A percentile compares a stretch with the other conserved stretches of the same genome.
phyloP scores from a whole-genome alignment of 2,888 invertebrate genomes.

The Bimastos eiseni region DNA sequence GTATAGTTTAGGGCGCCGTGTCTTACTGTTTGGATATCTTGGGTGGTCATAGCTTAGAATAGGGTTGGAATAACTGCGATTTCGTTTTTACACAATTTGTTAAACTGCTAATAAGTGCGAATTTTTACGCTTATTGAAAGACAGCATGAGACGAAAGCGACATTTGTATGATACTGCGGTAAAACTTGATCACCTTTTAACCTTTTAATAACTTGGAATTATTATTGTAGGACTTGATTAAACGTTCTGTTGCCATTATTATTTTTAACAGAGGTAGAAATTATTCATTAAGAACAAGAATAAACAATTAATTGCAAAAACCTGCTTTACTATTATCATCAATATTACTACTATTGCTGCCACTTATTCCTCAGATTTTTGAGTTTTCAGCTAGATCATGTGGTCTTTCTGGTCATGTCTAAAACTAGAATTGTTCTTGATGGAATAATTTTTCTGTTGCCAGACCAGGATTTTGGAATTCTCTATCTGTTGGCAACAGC shows the following conservation, averaged over 20 bases:
- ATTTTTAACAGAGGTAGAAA: background rate
- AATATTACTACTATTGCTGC: background rate
- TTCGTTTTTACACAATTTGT: background rate
- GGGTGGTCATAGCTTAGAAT: background rate
- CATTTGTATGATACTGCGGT: slow-evolving; percentile 10
- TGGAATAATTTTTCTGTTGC: no score
- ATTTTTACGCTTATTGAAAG: background rate
- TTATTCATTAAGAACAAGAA: background rate
- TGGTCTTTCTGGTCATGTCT: no score
- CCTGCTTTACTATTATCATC: background rate
- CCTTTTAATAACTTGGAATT: background rate
- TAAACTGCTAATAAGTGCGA: background rate
- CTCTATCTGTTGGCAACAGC: no score
- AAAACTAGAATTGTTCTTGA: no score
- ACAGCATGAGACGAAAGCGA: slow-evolving; percentile 9
- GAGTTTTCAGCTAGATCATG: no score
- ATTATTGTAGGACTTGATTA: background rate
- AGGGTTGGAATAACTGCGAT: background rate
- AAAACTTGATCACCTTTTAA: background rate
- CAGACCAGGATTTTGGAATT: no score
- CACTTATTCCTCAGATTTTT: no score
- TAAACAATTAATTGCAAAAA: no score
- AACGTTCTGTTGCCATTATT: background rate
- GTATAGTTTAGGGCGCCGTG: background rate
- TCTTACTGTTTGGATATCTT: background rate